A percentile compares a stretch with the other conserved stretches of the same genome.
Evolutionary conservation across 2,113 vertebrate genomes (phyloP).

Genomic region (Geococcyx californianus): DNA sequence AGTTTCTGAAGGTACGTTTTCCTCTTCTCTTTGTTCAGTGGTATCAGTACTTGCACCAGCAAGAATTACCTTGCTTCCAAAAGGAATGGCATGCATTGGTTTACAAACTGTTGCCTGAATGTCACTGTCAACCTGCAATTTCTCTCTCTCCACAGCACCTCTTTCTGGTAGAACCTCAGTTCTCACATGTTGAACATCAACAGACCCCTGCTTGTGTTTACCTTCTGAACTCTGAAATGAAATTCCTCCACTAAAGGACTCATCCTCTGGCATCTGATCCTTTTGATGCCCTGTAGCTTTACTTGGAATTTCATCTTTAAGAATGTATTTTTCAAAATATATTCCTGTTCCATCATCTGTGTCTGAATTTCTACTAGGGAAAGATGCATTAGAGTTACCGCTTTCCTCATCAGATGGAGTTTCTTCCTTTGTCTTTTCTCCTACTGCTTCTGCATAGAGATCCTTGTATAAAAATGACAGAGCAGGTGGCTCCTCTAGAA

Average conservation of each 20-base stretch:
- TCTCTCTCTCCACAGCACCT: not conserved
- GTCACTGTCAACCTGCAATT: conserved; percentile 38
- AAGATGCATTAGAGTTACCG: conserved; percentile 80
- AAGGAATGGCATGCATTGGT: conserved; percentile 73
- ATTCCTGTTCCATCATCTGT: conserved; percentile 84
- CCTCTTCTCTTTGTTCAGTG: conserved; percentile 51
- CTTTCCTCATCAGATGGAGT: conserved; percentile 83
- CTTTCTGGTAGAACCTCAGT: not conserved
- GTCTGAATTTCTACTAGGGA: conserved; percentile 83
- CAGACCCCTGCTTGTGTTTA: not conserved
- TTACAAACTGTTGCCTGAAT: conserved; percentile 64
- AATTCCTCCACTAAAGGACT: conserved; percentile 35
- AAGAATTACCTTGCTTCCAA: conserved; percentile 49
- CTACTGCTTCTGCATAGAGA: conserved; percentile 86
- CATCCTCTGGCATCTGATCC: conserved; percentile 43
- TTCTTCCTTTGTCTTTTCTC: conserved; percentile 81
- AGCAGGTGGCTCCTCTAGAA: conserved; percentile 89
- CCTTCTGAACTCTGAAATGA: conserved; percentile 11
- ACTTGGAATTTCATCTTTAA: conserved; percentile 86
- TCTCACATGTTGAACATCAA: not conserved
- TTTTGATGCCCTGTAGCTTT: conserved; percentile 40
- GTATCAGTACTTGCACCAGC: conserved; percentile 32
- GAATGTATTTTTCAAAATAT: conserved; percentile 91
- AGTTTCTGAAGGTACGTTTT: conserved; percentile 37
- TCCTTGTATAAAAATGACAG: conserved; percentile 91